Base-by-base conservation (phyloP, 2,888 invertebrate genomes). In the Griposia aprilina region DNA sequence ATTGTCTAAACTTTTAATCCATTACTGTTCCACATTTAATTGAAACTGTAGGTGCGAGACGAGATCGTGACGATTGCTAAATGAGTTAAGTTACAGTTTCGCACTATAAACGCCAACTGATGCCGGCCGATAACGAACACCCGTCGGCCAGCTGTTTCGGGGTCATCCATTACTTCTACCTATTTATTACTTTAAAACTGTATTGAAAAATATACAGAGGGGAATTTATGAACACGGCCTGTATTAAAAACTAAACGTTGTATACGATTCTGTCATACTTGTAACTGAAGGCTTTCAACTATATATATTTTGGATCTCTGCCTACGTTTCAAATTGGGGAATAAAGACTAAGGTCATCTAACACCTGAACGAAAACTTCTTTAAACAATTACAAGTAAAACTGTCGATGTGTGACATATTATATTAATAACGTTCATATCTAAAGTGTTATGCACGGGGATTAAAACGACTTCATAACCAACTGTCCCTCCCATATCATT, bases 101-200 rank as follows among this genome's bases (percentile, higher is more conserved):
- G 69, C 76, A 83, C 86, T 74, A 85, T 85, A 62, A 76, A 80
- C 71, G 65, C 76, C 84, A 86, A 74, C 84, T 83, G 86, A 83
- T 86, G 76, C 74, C 60, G 36, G 50, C 72, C 76, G 69, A 80
- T 85, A 85, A 83, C 84, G 75, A 83, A 86, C 87, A 83, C 72
- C 86, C 80, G 75, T 50, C 76, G 74, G 26, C 75, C 77, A 81
- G 73, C 72, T 85, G 84, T 86, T 86, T 81, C 74, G 73, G 75
- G 72, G 45, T 86, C 70, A 77, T 76, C 75, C 84, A 83, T 81
- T 77, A 78, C 45, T 68, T 69, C 66, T 83, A 80, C 84, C 82
- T 84, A 80, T 83, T 87, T 77, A 85, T 83, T 77, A 80, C 63
- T 86, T 83, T 84, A 79, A 84, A 84, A 86, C 80, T 79, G 73